These are phyloP conservation scores for Cosmia trapezina DNA, from an alignment of 2,888 invertebrate species.

Conservation along the genomic window DNA sequence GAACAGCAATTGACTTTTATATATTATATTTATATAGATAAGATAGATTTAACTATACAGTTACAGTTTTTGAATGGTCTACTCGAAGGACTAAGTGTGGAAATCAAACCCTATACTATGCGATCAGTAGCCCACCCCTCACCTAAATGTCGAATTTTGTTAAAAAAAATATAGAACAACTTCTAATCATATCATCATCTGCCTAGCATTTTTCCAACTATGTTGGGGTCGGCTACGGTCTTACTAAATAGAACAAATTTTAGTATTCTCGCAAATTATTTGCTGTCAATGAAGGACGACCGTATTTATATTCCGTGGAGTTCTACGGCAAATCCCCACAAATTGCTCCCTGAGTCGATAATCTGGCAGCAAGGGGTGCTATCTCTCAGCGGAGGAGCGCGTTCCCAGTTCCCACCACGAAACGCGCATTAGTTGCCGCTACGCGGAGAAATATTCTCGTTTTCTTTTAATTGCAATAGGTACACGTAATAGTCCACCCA, in stretches of 20 bases:
- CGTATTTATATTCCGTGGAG: conserved; percentile 27
- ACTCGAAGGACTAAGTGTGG: too few species aligned
- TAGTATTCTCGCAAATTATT: conserved; percentile 17
- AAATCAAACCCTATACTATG: too few species aligned
- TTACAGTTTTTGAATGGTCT: too few species aligned
- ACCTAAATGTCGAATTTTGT: not conserved
- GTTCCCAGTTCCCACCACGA: not conserved
- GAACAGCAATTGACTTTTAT: too few species aligned
- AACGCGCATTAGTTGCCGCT: conserved; percentile 6
- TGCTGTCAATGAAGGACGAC: conserved; percentile 6
- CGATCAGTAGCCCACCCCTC: not conserved
- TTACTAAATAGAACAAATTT: not conserved
- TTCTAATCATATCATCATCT: not conserved
- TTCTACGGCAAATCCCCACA: conserved; percentile 34
- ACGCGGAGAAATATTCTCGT: not conserved
- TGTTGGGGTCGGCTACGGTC: too few species aligned
- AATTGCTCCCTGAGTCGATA: conserved; percentile 43
- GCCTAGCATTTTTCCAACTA: too few species aligned
- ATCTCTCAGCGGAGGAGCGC: not conserved
- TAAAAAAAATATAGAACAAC: not conserved
- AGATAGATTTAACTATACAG: too few species aligned
- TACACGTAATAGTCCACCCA: too few species aligned
- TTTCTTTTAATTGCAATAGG: conserved; percentile 21
- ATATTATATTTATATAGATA: too few species aligned
- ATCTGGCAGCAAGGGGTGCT: conserved; percentile 18